These are phyloP conservation scores for Tetragonula clypearis DNA, from an alignment of 1,140 invertebrate genomes.

Conservation along the genomic window DNA sequence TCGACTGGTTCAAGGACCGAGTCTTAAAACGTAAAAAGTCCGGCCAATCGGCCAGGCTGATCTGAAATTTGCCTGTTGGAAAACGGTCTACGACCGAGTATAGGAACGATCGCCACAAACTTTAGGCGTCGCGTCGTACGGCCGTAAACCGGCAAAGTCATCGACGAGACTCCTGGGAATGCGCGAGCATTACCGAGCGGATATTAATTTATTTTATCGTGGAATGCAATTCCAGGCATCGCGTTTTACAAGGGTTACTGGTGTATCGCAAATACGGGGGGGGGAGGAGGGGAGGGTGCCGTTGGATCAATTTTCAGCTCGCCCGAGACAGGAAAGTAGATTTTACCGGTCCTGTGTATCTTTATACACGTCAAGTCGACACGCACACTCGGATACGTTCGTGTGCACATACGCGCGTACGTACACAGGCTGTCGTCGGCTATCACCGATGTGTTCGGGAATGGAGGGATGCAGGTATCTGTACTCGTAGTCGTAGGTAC, in stretches of 20 bases:
- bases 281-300: neutral
- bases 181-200: constrained; percentile 23
- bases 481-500: constrained; percentile 51
- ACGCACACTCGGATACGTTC: neutral
- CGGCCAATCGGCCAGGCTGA: neutral
- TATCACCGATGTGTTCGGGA: constrained; percentile 27
- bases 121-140: neutral
- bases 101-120: neutral
- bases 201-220: constrained; percentile 51
- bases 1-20: neutral
- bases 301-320: constrained; percentile 66
- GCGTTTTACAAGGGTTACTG: constrained; percentile 39
- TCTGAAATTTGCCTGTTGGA: neutral
- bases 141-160: constrained; percentile 16
- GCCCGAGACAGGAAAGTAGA: constrained; percentile 62
- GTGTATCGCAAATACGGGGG: constrained; percentile 1
- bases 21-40: neutral
- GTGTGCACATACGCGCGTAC: neutral
- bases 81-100: neutral
- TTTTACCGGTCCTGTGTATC: constrained; percentile 64
- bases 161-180: constrained; percentile 29
- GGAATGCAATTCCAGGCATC: constrained; percentile 35
- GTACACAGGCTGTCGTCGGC: neutral
- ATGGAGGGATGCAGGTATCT: constrained; percentile 53
- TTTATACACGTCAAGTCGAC: constrained; percentile 56